These are phyloP conservation scores for Selenia dentaria DNA, from an alignment of 2,888 invertebrate species.

Conservation along the genomic window DNA sequence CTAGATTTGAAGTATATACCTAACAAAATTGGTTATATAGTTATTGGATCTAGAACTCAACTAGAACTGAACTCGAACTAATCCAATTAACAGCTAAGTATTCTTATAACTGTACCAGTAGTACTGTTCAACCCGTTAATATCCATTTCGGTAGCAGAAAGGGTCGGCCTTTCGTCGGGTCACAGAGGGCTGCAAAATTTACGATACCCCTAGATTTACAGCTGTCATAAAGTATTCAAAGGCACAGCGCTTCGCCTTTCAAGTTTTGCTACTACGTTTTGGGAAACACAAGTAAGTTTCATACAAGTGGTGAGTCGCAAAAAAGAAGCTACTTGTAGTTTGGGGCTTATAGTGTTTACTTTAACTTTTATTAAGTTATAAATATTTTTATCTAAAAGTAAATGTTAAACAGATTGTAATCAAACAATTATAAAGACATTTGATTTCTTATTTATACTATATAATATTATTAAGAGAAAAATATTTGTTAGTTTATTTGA, in stretches of 20 bases:
- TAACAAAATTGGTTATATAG: no score
- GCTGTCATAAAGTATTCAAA: conserved; percentile 74
- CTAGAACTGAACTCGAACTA: conserved; percentile 7
- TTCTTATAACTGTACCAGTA: neutral
- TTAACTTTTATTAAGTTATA: no score
- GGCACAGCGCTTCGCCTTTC: conserved; percentile 43
- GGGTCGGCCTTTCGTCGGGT: conserved; percentile 53
- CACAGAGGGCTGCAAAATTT: conserved; percentile 63
- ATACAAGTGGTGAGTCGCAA: conserved; percentile 1
- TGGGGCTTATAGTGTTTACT: no score
- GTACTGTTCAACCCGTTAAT: conserved; percentile 38
- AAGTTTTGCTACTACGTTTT: conserved; percentile 36
- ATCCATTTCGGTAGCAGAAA: conserved; percentile 52
- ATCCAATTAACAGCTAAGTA: neutral
- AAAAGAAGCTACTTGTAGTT: neutral
- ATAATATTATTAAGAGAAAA: no score
- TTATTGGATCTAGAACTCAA: no score
- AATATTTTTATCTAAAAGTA: no score
- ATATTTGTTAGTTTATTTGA: no score
- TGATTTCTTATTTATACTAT: no score
- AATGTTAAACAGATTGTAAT: no score
- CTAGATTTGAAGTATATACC: no score
- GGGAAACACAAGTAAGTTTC: conserved; percentile 4
- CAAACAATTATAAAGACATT: no score
- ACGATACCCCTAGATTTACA: conserved; percentile 74